Evolutionary conservation across 2,888 invertebrate genomes (phyloP).

Genomic region (Leucophenga montana): DNA sequence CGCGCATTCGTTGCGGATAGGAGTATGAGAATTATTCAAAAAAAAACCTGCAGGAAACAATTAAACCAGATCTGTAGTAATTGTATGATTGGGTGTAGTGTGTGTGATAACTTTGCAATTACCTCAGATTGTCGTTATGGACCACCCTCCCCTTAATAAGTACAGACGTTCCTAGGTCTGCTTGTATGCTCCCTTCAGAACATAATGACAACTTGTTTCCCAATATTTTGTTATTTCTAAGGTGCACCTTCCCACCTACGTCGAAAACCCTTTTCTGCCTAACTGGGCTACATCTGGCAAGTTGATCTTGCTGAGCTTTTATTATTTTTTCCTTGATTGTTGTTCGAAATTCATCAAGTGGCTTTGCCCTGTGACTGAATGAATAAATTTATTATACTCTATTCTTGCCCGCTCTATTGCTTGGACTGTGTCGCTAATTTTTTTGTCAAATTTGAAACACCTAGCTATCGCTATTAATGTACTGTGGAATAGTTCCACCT

Average conservation of each 20-base stretch:
- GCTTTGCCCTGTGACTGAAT: slow-evolving; percentile 6
- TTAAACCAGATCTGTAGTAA: no score
- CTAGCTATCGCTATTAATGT: slow-evolving; percentile 37
- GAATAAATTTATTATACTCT: slow-evolving; percentile 11
- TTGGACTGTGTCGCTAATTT: slow-evolving; percentile 3
- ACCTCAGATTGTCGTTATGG: no score
- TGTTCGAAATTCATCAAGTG: background rate
- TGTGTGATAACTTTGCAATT: no score
- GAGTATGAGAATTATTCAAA: no score
- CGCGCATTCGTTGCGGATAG: no score
- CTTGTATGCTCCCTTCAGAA: slow-evolving; percentile 5
- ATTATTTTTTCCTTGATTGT: background rate
- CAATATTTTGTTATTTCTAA: slow-evolving; percentile 26
- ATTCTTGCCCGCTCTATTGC: slow-evolving; percentile 7
- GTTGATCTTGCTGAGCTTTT: background rate
- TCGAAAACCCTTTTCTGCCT: slow-evolving; percentile 25
- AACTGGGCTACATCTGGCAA: slow-evolving; percentile 6
- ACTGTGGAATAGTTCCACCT: no score
- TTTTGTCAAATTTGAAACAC: slow-evolving; percentile 35
- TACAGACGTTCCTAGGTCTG: slow-evolving; percentile 28
- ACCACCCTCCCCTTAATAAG: slow-evolving; percentile 29
- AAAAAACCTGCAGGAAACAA: no score
- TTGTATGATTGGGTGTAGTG: no score
- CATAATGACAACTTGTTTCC: slow-evolving; percentile 21
- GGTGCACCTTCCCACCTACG: slow-evolving; percentile 18